Evolutionary conservation across 1,140 invertebrate genomes (phyloP).

Genomic region (Polypedilum pembai): DNA sequence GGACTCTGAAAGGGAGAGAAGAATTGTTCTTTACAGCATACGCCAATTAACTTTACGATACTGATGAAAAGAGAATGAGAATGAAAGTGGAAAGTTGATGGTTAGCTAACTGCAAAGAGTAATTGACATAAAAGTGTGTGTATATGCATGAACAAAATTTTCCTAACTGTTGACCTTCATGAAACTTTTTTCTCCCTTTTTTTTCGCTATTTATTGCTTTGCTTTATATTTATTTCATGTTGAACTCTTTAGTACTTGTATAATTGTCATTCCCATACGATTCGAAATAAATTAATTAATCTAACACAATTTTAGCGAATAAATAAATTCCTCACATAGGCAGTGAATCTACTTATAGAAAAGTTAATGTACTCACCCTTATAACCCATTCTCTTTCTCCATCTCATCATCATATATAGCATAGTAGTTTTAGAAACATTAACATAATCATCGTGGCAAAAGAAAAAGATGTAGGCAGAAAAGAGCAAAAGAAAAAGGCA

Average conservation of each 20-base stretch:
- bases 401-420: not conserved
- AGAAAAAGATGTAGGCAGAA: not conserved
- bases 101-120: constrained; percentile 1
- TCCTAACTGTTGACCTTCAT: not conserved
- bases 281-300: constrained; percentile 20
- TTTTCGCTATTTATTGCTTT: not conserved
- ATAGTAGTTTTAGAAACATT: constrained; percentile 2
- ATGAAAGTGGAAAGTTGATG: not conserved
- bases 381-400: no score
- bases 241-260: not conserved
- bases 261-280: constrained; percentile 11
- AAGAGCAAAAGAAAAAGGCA: not conserved
- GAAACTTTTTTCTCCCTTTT: not conserved
- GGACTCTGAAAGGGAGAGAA: not conserved
- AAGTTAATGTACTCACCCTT: no score
- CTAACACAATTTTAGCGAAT: not conserved
- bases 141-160: not conserved
- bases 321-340: not conserved
- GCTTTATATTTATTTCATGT: not conserved
- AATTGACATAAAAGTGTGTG: constrained; percentile 12
- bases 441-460: constrained; percentile 8
- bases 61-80: no score
- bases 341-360: not conserved
- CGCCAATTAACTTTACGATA: constrained; percentile 12
- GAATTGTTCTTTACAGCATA: not conserved